Evolutionary conservation across 1,140 invertebrate species (phyloP).

Genomic region (Lanistes nyassanus): DNA sequence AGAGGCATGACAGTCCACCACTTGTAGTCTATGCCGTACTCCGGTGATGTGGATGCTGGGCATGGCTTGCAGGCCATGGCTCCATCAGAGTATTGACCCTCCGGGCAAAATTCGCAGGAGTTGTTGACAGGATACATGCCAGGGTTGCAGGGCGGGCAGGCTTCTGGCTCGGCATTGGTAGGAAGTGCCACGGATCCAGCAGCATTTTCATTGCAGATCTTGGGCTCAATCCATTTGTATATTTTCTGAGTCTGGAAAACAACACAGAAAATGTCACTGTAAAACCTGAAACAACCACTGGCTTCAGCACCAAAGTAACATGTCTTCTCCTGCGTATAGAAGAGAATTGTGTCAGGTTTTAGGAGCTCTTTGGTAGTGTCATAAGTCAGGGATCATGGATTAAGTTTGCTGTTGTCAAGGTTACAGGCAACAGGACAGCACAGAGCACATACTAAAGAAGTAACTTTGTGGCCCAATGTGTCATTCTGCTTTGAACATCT

Average conservation of each 20-base stretch:
- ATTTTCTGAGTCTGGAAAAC: constrained; percentile 63
- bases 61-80: constrained; percentile 68
- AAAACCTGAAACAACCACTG: too few species aligned
- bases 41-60: constrained; percentile 70
- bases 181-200: constrained; percentile 65
- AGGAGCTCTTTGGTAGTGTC: too few species aligned
- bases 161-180: constrained; percentile 48
- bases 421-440: too few species aligned
- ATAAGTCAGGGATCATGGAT: too few species aligned
- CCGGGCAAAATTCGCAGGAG: constrained; percentile 66
- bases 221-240: constrained; percentile 72
- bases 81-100: constrained; percentile 64
- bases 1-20: constrained; percentile 72
- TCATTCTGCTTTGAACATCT: too few species aligned
- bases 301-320: too few species aligned
- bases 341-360: too few species aligned
- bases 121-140: constrained; percentile 69
- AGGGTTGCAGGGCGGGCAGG: constrained; percentile 72
- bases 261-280: neutral
- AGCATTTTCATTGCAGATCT: constrained; percentile 69
- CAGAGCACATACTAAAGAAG: too few species aligned
- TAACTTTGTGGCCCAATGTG: too few species aligned
- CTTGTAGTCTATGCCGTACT: constrained; percentile 69
- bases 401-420: too few species aligned
- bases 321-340: too few species aligned